Percentiles rank a stretch among this genome's conserved stretches.
phyloP scores from a whole-genome alignment of 2,113 vertebrate genomes.

The Psophia crepitans region DNA sequence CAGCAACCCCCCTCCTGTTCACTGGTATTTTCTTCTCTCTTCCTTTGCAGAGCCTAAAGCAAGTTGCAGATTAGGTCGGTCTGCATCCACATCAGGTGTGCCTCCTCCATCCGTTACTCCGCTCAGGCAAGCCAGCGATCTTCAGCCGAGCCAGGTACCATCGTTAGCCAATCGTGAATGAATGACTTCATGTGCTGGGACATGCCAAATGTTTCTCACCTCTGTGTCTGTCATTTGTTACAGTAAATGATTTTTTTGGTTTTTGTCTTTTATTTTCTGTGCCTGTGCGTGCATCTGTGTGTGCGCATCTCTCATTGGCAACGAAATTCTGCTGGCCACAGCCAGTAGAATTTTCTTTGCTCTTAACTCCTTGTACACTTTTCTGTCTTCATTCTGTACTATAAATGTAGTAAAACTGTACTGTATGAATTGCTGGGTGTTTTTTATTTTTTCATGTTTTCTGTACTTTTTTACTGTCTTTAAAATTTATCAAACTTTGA shows the following conservation, averaged over 20 bases:
- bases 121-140: conserved; percentile 83
- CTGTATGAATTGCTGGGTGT: conserved; percentile 48
- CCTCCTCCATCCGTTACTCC: conserved; percentile 83
- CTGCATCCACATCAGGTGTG: conserved; percentile 91
- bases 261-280: conserved; percentile 61
- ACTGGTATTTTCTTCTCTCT: neutral
- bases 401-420: conserved; percentile 74
- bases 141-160: conserved; percentile 92
- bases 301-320: conserved; percentile 61
- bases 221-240: conserved; percentile 78
- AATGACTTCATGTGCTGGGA: conserved; percentile 82
- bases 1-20: neutral
- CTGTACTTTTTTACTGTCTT: conserved; percentile 78
- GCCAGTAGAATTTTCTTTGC: conserved; percentile 66
- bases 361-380: conserved; percentile 71
- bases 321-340: conserved; percentile 42
- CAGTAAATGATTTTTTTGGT: conserved; percentile 55
- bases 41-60: conserved; percentile 80
- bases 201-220: conserved; percentile 79
- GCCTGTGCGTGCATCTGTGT: conserved; percentile 38
- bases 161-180: conserved; percentile 80
- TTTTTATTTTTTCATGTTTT: conserved; percentile 65
- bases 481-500: conserved; percentile 81
- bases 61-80: conserved; percentile 87
- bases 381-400: conserved; percentile 79